Conservation (phyloP, 2,797 vertebrate species). For the Melanogrammus aeglefinus region DNA sequence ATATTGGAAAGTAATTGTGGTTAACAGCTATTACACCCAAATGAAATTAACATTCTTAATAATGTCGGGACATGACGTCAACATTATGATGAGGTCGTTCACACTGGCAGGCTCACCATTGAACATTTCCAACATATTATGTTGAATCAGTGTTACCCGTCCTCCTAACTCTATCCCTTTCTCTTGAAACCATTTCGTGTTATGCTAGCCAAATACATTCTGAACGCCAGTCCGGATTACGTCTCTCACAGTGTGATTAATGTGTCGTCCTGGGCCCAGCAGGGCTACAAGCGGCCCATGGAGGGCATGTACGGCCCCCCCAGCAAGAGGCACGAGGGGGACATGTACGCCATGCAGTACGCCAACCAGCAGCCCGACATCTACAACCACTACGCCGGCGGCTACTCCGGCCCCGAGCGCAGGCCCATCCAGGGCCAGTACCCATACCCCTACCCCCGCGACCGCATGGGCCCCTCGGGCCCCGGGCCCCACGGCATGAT, state of each 20-base stretch:
- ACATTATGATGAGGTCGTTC: background rate
- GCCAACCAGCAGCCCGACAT: slow-evolving; percentile 89
- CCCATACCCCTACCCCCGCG: slow-evolving; percentile 87
- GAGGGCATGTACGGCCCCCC: slow-evolving; percentile 95
- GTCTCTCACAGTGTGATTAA: background rate
- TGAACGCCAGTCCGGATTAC: too few species aligned
- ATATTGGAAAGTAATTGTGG: background rate
- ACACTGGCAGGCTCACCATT: background rate
- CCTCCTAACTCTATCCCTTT: background rate
- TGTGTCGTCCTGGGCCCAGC: slow-evolving; percentile 32
- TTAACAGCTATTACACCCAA: background rate
- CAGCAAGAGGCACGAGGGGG: slow-evolving; percentile 92
- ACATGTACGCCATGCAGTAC: slow-evolving; percentile 90
- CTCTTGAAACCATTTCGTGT: too few species aligned
- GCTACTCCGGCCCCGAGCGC: slow-evolving; percentile 90
- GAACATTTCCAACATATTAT: background rate
- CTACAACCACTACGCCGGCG: slow-evolving; percentile 86
- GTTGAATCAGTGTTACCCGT: background rate
- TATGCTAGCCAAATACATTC: too few species aligned
- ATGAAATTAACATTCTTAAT: background rate
- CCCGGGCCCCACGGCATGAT: slow-evolving; percentile 92
- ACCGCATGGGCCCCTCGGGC: slow-evolving; percentile 84
- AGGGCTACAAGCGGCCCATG: slow-evolving; percentile 96
- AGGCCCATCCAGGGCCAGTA: slow-evolving; percentile 91
- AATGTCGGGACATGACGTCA: background rate